Conservation (phyloP, 2,113 vertebrate genomes). For the Cololabis saira region DNA sequence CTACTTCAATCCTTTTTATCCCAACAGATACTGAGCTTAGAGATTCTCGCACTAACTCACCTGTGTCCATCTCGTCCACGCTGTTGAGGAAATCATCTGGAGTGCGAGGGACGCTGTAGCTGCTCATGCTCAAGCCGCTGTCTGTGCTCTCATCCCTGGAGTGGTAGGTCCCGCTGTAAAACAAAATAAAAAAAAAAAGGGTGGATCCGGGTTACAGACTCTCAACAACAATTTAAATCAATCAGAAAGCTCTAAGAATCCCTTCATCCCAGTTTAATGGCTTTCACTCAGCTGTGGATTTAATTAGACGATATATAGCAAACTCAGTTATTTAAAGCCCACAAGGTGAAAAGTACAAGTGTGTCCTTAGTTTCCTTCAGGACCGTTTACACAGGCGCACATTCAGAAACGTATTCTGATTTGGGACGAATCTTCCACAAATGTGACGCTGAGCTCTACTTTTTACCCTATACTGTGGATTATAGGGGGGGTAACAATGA, state of each 20-base stretch:
- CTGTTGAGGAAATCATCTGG: conserved; percentile 99
- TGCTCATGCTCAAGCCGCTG: conserved; percentile 98
- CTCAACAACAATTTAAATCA: background rate
- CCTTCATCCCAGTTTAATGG: background rate
- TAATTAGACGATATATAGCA: background rate
- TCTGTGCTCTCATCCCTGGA: conserved; percentile 98
- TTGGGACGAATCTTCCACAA: background rate
- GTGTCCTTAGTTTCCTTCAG: conserved; percentile 13
- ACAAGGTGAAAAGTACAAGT: conserved; percentile 14
- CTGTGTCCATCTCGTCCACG: conserved; percentile 99
- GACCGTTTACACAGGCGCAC: conserved; percentile 16
- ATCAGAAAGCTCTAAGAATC: background rate
- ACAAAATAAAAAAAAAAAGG: no score
- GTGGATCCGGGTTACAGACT: background rate
- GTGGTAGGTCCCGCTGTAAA: conserved; percentile 94
- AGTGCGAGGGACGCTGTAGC: conserved; percentile 97
- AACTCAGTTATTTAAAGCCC: background rate
- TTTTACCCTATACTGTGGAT: no score
- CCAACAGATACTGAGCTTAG: background rate
- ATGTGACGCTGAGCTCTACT: conserved; percentile 10
- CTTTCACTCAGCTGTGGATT: conserved; percentile 8
- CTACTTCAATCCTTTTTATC: no score
- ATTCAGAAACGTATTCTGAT: conserved; percentile 3
- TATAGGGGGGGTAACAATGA: conserved; percentile 33
- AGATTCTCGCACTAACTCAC: conserved; percentile 61